Evolutionary conservation across 2,113 vertebrate species (phyloP).

Genomic region (Paramisgurnus dabryanus): DNA sequence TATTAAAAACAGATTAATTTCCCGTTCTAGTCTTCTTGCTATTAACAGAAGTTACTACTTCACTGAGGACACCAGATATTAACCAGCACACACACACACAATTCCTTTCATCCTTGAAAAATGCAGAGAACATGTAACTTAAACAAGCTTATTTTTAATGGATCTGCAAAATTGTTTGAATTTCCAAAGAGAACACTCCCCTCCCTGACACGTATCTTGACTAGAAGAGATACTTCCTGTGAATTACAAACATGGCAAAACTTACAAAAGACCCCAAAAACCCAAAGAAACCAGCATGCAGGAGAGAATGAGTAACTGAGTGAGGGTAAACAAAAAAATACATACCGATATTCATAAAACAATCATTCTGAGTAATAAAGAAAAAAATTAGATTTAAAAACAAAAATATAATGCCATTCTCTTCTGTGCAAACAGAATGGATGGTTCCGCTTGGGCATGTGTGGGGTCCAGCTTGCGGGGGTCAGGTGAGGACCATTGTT

Average conservation of each 20-base stretch:
- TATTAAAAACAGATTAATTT: too few relatives aligned
- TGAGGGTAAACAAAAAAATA: constrained; percentile 6
- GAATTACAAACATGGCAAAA: constrained; percentile 70
- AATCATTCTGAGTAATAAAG: constrained; percentile 47
- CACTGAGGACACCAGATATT: not conserved
- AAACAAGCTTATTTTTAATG: constrained; percentile 83
- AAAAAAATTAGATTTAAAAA: constrained; percentile 43
- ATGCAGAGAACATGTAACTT: constrained; percentile 67
- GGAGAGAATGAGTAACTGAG: constrained; percentile 46
- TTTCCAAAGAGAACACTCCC: constrained; percentile 77
- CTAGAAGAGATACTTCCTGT: constrained; percentile 13
- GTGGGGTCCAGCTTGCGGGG: constrained; percentile 21
- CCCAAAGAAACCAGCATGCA: constrained; percentile 78
- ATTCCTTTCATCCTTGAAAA: constrained; percentile 13
- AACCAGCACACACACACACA: not conserved
- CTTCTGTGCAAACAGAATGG: constrained; percentile 68
- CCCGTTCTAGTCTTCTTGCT: too few relatives aligned
- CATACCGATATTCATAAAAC: constrained; percentile 41
- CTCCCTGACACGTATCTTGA: constrained; percentile 56
- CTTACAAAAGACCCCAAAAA: constrained; percentile 68
- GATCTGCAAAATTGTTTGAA: constrained; percentile 82
- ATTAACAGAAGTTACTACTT: too few relatives aligned
- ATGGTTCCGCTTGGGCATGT: constrained; percentile 28
- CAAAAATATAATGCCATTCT: constrained; percentile 71
- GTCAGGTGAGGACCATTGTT: constrained; percentile 2